phyloP scores from a whole-genome alignment of 2,888 invertebrate species.

The Lordiphosa andalusiaca region DNA sequence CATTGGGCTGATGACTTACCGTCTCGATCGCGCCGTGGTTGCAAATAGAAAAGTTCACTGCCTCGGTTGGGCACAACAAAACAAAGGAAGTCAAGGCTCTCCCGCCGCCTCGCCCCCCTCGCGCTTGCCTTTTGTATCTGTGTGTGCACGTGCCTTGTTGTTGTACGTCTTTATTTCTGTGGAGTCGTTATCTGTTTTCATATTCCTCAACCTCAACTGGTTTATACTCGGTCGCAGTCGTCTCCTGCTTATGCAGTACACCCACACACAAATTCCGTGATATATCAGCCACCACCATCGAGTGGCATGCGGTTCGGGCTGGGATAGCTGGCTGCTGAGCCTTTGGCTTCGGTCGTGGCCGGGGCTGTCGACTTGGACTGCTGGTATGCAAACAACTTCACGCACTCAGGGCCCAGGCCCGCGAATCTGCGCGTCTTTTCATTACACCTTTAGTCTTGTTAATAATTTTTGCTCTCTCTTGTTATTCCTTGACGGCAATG shows the following conservation, averaged over 20 bases:
- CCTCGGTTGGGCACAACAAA: conserved; percentile 46
- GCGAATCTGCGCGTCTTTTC: conserved; percentile 39
- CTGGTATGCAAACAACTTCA: conserved; percentile 53
- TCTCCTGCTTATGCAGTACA: conserved; percentile 51
- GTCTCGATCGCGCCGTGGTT: conserved; percentile 9
- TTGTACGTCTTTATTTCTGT: conserved; percentile 69
- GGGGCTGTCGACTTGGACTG: conserved; percentile 13
- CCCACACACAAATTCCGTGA: conserved; percentile 75
- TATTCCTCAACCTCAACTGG: conserved; percentile 70
- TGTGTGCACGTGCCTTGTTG: conserved; percentile 57
- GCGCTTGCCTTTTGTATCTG: conserved; percentile 14
- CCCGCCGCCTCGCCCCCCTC: conserved; percentile 4
- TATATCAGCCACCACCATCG: conserved; percentile 70
- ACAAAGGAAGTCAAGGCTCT: conserved; percentile 69
- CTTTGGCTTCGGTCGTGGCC: conserved; percentile 15
- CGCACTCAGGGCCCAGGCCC: conserved; percentile 28
- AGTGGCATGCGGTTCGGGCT: conserved; percentile 49
- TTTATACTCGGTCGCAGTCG: conserved; percentile 59
- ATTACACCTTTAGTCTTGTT: conserved; percentile 58
- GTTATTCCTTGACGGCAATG: conserved; percentile 38
- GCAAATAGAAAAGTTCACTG: conserved; percentile 59
- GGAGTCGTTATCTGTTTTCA: conserved; percentile 69
- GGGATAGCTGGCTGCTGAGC: conserved; percentile 9
- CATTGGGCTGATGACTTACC: conserved; percentile 4
- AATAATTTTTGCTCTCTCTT: conserved; percentile 37